phyloP scores from a whole-genome alignment of 37 sponge, comb jelly and placozoan species.

The Hexactinellida sp. region DNA sequence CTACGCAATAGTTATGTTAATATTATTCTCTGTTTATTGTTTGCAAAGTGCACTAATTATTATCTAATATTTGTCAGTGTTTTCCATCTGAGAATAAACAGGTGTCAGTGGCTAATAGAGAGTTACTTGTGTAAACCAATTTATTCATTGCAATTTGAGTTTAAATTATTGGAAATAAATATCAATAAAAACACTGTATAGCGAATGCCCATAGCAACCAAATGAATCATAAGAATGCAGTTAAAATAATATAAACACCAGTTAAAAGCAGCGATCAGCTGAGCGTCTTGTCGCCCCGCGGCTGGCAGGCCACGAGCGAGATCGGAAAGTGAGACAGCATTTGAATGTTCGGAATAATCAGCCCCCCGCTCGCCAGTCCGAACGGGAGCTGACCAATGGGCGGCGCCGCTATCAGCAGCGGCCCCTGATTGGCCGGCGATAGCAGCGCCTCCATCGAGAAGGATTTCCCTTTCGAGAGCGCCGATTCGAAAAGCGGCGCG shows the following conservation, averaged over 20 bases:
- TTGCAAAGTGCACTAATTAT: too few relatives aligned
- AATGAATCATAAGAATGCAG: too few relatives aligned
- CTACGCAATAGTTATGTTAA: too few relatives aligned
- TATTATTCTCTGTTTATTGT: too few relatives aligned
- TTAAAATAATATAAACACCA: conserved; percentile 8
- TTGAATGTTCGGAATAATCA: background rate
- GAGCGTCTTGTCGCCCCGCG: background rate
- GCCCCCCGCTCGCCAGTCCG: background rate
- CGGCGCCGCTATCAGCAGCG: background rate
- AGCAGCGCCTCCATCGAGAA: background rate
- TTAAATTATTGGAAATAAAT: too few relatives aligned
- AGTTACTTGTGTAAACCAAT: too few relatives aligned
- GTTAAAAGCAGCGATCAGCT: background rate
- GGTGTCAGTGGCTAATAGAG: too few relatives aligned
- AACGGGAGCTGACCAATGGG: background rate
- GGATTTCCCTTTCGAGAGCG: background rate
- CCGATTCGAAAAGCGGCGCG: background rate
- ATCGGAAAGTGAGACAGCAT: background rate
- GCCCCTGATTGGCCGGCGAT: background rate
- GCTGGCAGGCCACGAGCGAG: background rate
- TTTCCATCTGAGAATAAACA: too few relatives aligned
- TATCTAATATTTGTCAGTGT: too few relatives aligned
- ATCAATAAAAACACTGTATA: too few relatives aligned
- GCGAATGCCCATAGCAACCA: too few relatives aligned
- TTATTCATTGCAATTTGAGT: too few relatives aligned